Evolutionary conservation across 2,888 invertebrate genomes (phyloP).

Genomic region (Ophioninae sp.): DNA sequence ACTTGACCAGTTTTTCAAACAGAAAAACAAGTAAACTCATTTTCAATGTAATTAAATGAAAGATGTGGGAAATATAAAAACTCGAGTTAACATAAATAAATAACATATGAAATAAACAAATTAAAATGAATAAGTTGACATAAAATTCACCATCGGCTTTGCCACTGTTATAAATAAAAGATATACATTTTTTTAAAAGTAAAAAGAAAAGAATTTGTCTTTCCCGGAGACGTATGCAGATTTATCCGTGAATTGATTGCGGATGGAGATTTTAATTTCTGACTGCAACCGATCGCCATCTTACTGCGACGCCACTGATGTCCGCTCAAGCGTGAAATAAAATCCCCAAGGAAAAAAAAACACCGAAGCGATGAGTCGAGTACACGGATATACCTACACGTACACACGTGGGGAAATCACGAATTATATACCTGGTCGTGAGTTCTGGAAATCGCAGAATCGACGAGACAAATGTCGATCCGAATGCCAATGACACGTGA

Average conservation of each 20-base stretch:
- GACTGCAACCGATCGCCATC: constrained; percentile 56
- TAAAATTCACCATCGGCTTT: no score
- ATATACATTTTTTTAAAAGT: neutral
- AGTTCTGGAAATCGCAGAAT: constrained; percentile 52
- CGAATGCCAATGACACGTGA: constrained; percentile 63
- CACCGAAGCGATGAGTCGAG: constrained; percentile 48
- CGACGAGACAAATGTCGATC: constrained; percentile 60
- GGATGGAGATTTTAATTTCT: constrained; percentile 57
- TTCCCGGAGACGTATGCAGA: constrained; percentile 34
- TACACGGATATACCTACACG: neutral
- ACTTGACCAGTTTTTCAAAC: constrained; percentile 20
- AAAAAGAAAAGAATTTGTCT: neutral
- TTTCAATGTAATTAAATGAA: no score
- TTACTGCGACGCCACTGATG: constrained; percentile 48
- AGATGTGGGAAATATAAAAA: no score
- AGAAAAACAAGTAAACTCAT: neutral
- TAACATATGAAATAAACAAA: no score
- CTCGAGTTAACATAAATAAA: no score
- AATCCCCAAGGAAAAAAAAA: constrained; percentile 40
- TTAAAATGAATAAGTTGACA: no score
- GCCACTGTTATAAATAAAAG: no score
- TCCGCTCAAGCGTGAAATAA: constrained; percentile 52
- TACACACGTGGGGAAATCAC: neutral
- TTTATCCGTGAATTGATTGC: constrained; percentile 52
- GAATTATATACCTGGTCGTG: constrained; percentile 54